Evolutionary conservation across 2,797 vertebrate species (phyloP).

Genomic region (Emydoidea blandingii): DNA sequence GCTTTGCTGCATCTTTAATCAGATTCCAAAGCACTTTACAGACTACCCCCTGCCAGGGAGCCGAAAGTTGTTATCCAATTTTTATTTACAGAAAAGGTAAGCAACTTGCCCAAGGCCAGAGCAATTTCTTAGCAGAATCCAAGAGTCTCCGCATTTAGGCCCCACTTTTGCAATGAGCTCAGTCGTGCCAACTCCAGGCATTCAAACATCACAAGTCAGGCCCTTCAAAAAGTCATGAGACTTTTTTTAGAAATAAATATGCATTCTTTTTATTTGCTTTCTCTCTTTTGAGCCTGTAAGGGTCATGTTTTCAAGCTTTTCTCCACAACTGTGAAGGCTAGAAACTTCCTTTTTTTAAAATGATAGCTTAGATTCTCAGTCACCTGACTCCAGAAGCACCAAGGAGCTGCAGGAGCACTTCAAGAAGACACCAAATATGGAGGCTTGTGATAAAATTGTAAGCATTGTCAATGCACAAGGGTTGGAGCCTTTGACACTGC

Average conservation of each 20-base stretch:
- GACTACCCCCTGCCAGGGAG: not conserved
- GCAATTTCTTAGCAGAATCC: not conserved
- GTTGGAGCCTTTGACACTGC: not conserved
- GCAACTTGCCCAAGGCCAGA: not conserved
- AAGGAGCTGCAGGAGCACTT: not conserved
- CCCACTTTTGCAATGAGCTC: not conserved
- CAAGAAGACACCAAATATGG: not conserved
- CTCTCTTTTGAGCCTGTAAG: not conserved
- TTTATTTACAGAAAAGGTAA: not conserved
- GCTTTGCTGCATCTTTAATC: not conserved
- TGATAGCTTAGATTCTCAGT: not conserved
- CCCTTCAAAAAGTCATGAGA: not conserved
- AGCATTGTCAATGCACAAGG: not conserved
- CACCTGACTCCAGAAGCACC: not conserved
- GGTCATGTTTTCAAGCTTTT: not conserved
- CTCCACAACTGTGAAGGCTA: not conserved
- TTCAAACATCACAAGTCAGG: not conserved
- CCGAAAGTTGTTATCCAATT: not conserved
- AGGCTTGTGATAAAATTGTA: not conserved
- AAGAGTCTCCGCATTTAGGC: not conserved
- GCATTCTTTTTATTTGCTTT: not conserved
- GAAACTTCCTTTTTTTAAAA: not conserved
- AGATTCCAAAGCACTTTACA: not conserved
- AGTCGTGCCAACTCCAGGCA: not conserved
- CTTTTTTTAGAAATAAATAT: not conserved